Evolutionary conservation across 2,797 vertebrate species (phyloP).

Genomic region (Lagorchestes hirsutus): DNA sequence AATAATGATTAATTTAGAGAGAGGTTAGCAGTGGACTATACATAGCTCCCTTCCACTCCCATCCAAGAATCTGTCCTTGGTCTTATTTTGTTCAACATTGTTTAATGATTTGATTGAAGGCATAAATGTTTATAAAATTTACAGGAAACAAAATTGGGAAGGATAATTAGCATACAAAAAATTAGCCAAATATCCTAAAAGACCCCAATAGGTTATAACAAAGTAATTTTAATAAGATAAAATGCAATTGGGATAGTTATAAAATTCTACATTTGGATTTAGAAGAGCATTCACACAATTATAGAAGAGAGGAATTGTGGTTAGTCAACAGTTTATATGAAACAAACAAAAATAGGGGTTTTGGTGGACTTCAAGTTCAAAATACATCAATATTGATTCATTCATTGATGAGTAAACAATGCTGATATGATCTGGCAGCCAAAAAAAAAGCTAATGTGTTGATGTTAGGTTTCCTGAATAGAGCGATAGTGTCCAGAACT

Average conservation of each 20-base stretch:
- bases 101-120: not conserved
- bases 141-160: not conserved
- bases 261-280: not conserved
- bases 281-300: not conserved
- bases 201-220: not conserved
- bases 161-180: not conserved
- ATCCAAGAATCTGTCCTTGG: not conserved
- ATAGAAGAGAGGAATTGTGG: not conserved
- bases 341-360: not conserved
- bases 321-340: not conserved
- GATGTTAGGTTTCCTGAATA: not conserved
- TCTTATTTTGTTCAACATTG: not conserved
- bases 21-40: not conserved
- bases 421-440: not conserved
- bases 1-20: not conserved
- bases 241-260: not conserved
- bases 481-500: not conserved
- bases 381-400: not conserved
- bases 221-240: not conserved
- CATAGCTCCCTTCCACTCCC: not conserved
- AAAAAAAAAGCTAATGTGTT: not conserved
- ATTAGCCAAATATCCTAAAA: not conserved
- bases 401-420: not conserved
- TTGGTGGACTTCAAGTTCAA: not conserved
- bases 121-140: not conserved